Conservation (phyloP, 1,140 invertebrate species). For the Drosophila tristis region DNA sequence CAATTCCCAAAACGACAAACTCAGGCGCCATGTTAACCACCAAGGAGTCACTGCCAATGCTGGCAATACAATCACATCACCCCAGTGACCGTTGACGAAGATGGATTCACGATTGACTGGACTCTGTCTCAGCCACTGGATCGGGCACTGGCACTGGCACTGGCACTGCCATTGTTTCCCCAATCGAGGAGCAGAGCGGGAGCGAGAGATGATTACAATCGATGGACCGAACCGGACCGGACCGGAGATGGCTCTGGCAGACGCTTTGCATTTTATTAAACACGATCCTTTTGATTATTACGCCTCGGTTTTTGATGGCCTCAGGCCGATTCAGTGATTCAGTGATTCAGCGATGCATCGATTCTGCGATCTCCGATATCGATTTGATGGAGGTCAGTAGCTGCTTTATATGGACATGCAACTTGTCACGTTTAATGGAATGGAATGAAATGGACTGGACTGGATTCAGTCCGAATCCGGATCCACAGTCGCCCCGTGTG, state of each 20-base stretch:
- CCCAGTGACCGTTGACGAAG: slow-evolving; percentile 58
- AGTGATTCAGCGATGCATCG: too few relatives aligned
- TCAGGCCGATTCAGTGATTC: slow-evolving; percentile 7
- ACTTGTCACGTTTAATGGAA: slow-evolving; percentile 81
- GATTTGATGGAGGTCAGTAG: slow-evolving; percentile 51
- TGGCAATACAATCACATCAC: slow-evolving; percentile 50
- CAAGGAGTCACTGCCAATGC: slow-evolving; percentile 61
- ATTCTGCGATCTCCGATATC: slow-evolving; percentile 37
- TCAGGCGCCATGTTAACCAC: slow-evolving; percentile 82
- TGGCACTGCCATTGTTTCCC: slow-evolving; percentile 54
- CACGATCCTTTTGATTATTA: slow-evolving; percentile 74
- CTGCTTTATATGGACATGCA: slow-evolving; percentile 78
- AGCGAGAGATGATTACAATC: slow-evolving; percentile 39
- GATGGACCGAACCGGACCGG: background rate
- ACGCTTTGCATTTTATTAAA: slow-evolving; percentile 77
- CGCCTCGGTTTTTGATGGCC: slow-evolving; percentile 46
- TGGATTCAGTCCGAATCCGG: slow-evolving; percentile 5
- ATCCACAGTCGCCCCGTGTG: background rate
- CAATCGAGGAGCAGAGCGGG: slow-evolving; percentile 3
- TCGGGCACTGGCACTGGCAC: background rate
- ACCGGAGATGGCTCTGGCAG: slow-evolving; percentile 27
- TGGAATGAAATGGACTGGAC: slow-evolving; percentile 38
- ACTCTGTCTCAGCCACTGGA: background rate
- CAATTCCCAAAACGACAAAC: slow-evolving; percentile 81
- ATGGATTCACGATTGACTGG: slow-evolving; percentile 70